Percentiles rank a stretch among this genome's conserved stretches.
Evolutionary conservation across 2,797 vertebrate genomes (phyloP).

Genomic region (Pseudochirops cupreus): DNA sequence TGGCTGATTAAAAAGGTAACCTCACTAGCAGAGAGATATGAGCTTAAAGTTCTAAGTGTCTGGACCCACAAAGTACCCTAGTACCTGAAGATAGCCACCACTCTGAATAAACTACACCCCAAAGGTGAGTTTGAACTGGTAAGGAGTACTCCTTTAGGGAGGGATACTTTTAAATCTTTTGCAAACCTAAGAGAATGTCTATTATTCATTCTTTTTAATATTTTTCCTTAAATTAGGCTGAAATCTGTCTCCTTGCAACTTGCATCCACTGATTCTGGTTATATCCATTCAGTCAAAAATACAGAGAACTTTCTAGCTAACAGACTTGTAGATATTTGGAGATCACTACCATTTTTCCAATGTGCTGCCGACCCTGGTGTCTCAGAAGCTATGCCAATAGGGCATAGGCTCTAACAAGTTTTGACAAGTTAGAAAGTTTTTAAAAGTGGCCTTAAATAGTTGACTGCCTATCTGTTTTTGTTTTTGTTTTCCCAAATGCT

Average conservation of each 20-base stretch:
- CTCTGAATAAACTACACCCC: background rate
- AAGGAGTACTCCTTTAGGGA: background rate
- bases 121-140: background rate
- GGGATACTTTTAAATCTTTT: background rate
- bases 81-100: background rate
- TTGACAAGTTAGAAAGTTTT: background rate
- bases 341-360: background rate
- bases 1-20: no score
- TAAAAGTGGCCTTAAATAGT: fast-evolving
- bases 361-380: background rate
- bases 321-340: background rate
- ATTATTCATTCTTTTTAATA: background rate
- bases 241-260: background rate
- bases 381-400: background rate
- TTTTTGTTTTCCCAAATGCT: background rate
- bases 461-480: background rate
- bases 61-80: background rate
- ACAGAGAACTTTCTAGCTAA: background rate
- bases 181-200: background rate
- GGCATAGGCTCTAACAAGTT: background rate
- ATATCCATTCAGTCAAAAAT: background rate
- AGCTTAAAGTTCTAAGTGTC: no score
- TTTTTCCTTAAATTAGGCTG: background rate
- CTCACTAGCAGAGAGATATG: no score
- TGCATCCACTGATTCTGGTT: background rate